Conservation (phyloP, 2,113 vertebrate species). For the Urocolius indicus region DNA sequence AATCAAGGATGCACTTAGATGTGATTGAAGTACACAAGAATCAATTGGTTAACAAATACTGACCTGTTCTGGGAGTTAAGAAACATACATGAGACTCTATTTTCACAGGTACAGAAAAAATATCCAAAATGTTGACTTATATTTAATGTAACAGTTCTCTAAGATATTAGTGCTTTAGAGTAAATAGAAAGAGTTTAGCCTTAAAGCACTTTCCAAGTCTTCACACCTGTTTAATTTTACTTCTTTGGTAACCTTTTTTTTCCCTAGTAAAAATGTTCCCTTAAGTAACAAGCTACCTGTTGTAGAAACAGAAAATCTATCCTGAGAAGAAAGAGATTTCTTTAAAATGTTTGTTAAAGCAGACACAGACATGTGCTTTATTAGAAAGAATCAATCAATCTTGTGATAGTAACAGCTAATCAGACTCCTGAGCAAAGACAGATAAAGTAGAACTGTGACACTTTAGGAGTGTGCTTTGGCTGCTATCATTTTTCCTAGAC, state of each 20-base stretch:
- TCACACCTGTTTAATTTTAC: background rate
- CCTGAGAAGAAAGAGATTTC: background rate
- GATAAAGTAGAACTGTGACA: background rate
- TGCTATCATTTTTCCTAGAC: background rate
- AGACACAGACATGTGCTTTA: background rate
- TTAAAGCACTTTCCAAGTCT: background rate
- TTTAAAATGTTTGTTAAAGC: background rate
- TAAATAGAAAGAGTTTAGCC: background rate
- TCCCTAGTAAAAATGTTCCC: background rate
- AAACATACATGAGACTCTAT: background rate
- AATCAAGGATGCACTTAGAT: background rate
- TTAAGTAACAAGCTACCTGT: background rate
- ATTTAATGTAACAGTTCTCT: background rate
- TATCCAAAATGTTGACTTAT: background rate
- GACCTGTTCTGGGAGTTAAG: background rate
- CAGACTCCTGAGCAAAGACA: background rate
- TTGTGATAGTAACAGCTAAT: background rate
- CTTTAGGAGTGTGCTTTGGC: background rate
- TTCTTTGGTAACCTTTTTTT: background rate
- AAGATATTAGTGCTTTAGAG: background rate
- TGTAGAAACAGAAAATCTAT: background rate
- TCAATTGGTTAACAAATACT: background rate
- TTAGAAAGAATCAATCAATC: background rate
- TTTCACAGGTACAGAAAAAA: background rate
- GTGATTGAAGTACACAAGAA: background rate